phyloP scores from a whole-genome alignment of 2,888 invertebrate genomes.

The Acanthopleura granulata region DNA sequence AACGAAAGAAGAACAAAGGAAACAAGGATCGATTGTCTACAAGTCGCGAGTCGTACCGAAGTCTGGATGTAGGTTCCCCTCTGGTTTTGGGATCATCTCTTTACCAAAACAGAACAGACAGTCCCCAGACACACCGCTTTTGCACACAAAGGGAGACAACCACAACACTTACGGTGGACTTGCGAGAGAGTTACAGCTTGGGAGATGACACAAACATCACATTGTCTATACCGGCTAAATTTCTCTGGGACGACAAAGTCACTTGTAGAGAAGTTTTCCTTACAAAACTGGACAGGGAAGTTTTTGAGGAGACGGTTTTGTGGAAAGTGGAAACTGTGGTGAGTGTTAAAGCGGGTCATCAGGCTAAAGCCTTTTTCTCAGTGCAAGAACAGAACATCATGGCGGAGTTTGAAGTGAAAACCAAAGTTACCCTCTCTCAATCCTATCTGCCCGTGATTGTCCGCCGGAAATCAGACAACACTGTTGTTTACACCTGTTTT shows the following conservation, averaged over 20 bases:
- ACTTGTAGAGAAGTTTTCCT: background rate
- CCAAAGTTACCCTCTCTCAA: background rate
- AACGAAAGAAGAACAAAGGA: no score
- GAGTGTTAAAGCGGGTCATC: background rate
- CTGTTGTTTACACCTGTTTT: background rate
- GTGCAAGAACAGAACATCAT: background rate
- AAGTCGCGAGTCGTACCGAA: background rate
- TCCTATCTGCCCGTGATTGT: background rate
- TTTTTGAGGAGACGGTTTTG: background rate
- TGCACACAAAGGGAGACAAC: background rate
- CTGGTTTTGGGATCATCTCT: background rate
- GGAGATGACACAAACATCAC: background rate
- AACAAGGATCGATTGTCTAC: no score
- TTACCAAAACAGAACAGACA: background rate
- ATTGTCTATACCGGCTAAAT: background rate
- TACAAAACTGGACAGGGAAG: background rate
- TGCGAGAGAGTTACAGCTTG: background rate
- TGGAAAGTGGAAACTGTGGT: conserved; percentile 2
- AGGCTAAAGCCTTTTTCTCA: background rate
- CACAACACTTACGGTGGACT: background rate
- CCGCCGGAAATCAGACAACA: background rate
- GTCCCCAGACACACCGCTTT: background rate
- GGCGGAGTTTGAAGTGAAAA: conserved; percentile 12
- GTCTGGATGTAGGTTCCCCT: conserved; percentile 1
- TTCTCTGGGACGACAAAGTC: background rate